Evolutionary conservation across 1,140 invertebrate species (phyloP), one percentile per base, ranked within the genome.

Genomic region (Battus philenor): DNA sequence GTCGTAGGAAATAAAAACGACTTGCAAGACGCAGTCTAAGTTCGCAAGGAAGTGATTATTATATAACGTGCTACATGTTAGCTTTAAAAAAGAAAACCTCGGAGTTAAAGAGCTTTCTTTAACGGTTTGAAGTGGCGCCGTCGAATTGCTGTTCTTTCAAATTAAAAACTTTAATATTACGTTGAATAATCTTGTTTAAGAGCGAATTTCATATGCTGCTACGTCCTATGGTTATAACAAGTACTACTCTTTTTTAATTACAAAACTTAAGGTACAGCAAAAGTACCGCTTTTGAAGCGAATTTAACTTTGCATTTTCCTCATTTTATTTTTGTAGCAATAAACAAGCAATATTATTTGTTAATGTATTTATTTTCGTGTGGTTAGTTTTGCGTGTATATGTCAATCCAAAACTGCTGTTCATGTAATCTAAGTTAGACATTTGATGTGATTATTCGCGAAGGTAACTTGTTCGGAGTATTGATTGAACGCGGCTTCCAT

Each of bases 231-330:
- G 10, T 12, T 27, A 16, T 26, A 41, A 29, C 38, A 9, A 41
- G 38, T 15, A 27, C 24, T n/a, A n/a, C n/a, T n/a, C n/a, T 41
- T 41, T 41, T 29, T 29, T 41, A 41, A 41, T 41, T 41, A 41
- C 24, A 29, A 41, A 41, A 41, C 24, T 41, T 41, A 20, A 18
- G 7, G n/a, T n/a, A n/a, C n/a, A n/a, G n/a, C n/a, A 8, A 39
- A 39, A 16, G 8, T 16, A 4, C 17, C 20, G 2, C 11, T 18
- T 16, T 12, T 41, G 15, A 7, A 26, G 15, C 36, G 8, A n/a
- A n/a, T n/a, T n/a, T n/a, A n/a, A n/a, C n/a, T n/a, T n/a, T n/a
- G n/a, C n/a, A n/a, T n/a, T n/a, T n/a, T n/a, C n/a, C n/a, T n/a
- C n/a, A n/a, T n/a, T n/a, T n/a, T n/a, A n/a, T n/a, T n/a, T n/a